Evolutionary conservation across 1,140 invertebrate genomes (phyloP).

Genomic region (Pristionchus pacificus): DNA sequence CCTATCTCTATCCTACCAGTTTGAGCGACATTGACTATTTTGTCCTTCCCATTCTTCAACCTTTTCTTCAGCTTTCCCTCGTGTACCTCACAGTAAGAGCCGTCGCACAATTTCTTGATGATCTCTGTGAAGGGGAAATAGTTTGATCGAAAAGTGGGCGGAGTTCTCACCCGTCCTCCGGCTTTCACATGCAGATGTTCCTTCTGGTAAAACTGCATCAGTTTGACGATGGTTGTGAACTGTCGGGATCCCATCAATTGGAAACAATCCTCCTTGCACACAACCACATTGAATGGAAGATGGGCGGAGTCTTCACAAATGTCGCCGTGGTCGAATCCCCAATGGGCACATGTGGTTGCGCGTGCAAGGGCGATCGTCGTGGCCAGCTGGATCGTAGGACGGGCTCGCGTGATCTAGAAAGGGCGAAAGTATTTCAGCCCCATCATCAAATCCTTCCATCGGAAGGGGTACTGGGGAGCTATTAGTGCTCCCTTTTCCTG

Average conservation of each 20-base stretch:
- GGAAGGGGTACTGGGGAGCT: too few species aligned
- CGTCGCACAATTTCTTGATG: slow-evolving; percentile 15
- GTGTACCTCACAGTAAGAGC: slow-evolving; percentile 15
- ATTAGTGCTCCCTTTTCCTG: too few species aligned
- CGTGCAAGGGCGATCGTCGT: too few species aligned
- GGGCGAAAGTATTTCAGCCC: too few species aligned
- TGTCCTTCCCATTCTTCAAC: slow-evolving; percentile 12
- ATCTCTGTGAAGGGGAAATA: slow-evolving; percentile 6
- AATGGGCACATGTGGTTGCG: too few species aligned
- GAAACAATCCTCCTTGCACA: not conserved
- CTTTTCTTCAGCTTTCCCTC: slow-evolving; percentile 12
- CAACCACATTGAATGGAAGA: not conserved
- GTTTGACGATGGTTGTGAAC: not conserved
- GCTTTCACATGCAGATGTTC: not conserved
- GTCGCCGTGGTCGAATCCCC: too few species aligned
- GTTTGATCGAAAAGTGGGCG: slow-evolving; percentile 6
- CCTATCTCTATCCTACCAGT: too few species aligned
- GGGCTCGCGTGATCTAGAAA: too few species aligned
- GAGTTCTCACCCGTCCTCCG: too few species aligned
- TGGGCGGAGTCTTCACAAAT: not conserved
- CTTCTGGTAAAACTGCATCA: not conserved
- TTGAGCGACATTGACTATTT: slow-evolving; percentile 2
- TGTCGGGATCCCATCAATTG: not conserved
- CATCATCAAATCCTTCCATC: too few species aligned
- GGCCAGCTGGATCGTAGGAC: too few species aligned